Percentiles rank a stretch among this genome's conserved stretches.
Conservation (phyloP, 2,797 vertebrate species). For the Parotocinclus haroldoi region DNA sequence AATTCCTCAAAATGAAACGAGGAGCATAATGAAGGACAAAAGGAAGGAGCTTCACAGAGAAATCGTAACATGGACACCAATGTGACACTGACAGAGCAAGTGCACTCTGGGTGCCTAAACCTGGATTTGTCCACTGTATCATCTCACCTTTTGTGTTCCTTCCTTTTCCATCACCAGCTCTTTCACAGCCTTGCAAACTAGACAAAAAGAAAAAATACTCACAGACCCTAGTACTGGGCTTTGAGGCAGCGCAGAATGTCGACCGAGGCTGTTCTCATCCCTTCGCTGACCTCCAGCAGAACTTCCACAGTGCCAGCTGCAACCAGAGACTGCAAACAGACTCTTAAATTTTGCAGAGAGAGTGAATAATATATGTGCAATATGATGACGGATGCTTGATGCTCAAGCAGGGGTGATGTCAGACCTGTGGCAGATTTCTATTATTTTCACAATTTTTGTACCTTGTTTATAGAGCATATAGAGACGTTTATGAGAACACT, state of each 20-base stretch:
- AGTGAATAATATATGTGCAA: slow-evolving; percentile 63
- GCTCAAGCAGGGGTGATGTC: slow-evolving; percentile 71
- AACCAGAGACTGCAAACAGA: slow-evolving; percentile 63
- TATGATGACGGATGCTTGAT: slow-evolving; percentile 75
- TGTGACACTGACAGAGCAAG: slow-evolving; percentile 63
- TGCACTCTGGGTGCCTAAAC: slow-evolving; percentile 61
- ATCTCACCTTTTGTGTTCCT: slow-evolving; percentile 33
- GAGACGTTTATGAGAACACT: slow-evolving; percentile 69
- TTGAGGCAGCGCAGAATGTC: slow-evolving; percentile 59
- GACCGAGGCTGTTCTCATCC: slow-evolving; percentile 49
- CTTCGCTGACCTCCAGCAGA: slow-evolving; percentile 57
- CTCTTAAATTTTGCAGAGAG: slow-evolving; percentile 71
- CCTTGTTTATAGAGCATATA: slow-evolving; percentile 70
- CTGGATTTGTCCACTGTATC: slow-evolving; percentile 27
- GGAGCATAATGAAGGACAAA: slow-evolving; percentile 12
- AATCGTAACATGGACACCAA: slow-evolving; percentile 54
- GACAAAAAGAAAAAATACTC: slow-evolving; percentile 16
- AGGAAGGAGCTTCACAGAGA: slow-evolving; percentile 13
- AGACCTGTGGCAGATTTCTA: slow-evolving; percentile 61
- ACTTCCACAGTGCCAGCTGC: slow-evolving; percentile 60
- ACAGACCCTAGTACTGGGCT: slow-evolving; percentile 62
- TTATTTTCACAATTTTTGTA: slow-evolving; percentile 64
- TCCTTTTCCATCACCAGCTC: slow-evolving; percentile 38
- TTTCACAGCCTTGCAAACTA: slow-evolving; percentile 39
- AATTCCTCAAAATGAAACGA: slow-evolving; percentile 20